phyloP scores from a whole-genome alignment of 2,113 vertebrate species.

The Cheilinus undulatus region DNA sequence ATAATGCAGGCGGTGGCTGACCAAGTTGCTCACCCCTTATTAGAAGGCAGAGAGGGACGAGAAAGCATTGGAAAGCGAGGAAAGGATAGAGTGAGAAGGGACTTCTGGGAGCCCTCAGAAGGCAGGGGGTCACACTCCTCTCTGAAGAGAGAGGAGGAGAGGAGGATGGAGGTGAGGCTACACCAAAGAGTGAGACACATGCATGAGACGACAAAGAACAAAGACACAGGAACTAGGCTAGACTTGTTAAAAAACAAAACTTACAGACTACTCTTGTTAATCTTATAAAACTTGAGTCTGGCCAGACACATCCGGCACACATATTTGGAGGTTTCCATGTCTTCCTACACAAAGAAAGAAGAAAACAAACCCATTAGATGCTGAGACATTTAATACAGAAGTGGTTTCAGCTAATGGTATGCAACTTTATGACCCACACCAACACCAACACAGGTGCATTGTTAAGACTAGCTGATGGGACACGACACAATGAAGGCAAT shows the following conservation, averaged over 20 bases:
- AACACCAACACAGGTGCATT: constrained; percentile 36
- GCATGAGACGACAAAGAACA: constrained; percentile 40
- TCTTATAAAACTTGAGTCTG: constrained; percentile 97
- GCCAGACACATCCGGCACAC: constrained; percentile 97
- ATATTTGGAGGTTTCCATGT: constrained; percentile 99
- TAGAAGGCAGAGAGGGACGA: constrained; percentile 88
- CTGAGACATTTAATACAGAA: constrained; percentile 11
- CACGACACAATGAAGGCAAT: constrained; percentile 9
- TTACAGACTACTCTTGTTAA: constrained; percentile 96
- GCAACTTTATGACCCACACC: constrained; percentile 28
- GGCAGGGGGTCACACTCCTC: constrained; percentile 87
- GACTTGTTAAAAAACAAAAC: constrained; percentile 75
- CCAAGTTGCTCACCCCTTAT: constrained; percentile 91
- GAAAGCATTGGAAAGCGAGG: constrained; percentile 93
- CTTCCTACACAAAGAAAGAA: constrained; percentile 86
- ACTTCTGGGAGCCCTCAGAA: constrained; percentile 90
- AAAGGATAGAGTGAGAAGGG: constrained; percentile 91
- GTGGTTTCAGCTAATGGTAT: constrained; percentile 26
- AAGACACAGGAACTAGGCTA: constrained; percentile 58
- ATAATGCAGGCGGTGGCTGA: constrained; percentile 58
- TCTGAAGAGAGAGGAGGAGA: constrained; percentile 86
- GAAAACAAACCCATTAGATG: constrained; percentile 30
- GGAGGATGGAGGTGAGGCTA: constrained; percentile 66
- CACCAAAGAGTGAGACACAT: constrained; percentile 56
- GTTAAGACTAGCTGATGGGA: constrained; percentile 22